Evolutionary conservation across 2,113 vertebrate genomes (phyloP).

Genomic region (Odontophorus gujanensis): DNA sequence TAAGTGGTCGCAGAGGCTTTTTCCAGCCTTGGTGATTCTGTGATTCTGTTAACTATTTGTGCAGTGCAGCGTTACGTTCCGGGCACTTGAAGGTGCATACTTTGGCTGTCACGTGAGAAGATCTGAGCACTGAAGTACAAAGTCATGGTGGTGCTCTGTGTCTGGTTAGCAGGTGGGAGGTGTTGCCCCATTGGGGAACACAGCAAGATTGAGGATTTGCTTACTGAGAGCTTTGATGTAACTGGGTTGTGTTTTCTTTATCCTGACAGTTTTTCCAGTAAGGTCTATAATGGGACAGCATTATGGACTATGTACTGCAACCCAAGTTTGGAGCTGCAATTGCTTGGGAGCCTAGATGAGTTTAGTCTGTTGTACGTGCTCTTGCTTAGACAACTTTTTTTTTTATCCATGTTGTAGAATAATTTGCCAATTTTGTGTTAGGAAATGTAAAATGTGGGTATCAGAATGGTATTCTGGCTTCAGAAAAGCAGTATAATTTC

Average conservation of each 20-base stretch:
- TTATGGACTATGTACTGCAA: fast-evolving
- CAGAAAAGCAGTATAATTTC: not conserved
- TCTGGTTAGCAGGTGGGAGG: not conserved
- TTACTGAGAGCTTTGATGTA: not conserved
- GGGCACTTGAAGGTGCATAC: not conserved
- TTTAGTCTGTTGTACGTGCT: not conserved
- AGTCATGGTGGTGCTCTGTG: not conserved
- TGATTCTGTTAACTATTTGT: not conserved
- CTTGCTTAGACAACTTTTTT: not conserved
- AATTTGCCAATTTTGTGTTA: not conserved
- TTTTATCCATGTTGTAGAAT: not conserved
- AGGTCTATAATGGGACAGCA: not conserved
- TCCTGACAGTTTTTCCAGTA: not conserved
- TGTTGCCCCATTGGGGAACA: not conserved
- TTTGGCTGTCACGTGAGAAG: not conserved
- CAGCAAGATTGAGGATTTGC: not conserved
- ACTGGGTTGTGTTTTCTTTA: not conserved
- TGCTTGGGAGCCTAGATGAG: not conserved
- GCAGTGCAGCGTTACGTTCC: not conserved
- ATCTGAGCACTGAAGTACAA: not conserved
- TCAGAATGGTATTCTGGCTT: not conserved
- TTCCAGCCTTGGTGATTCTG: no score
- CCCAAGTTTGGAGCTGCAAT: not conserved
- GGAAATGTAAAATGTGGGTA: not conserved
- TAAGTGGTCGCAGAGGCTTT: no score